Percentiles rank a stretch among this genome's conserved stretches.
These are phyloP conservation scores for Orycteropus afer DNA, from an alignment of 2,113 vertebrate species.

Conservation along the genomic window DNA sequence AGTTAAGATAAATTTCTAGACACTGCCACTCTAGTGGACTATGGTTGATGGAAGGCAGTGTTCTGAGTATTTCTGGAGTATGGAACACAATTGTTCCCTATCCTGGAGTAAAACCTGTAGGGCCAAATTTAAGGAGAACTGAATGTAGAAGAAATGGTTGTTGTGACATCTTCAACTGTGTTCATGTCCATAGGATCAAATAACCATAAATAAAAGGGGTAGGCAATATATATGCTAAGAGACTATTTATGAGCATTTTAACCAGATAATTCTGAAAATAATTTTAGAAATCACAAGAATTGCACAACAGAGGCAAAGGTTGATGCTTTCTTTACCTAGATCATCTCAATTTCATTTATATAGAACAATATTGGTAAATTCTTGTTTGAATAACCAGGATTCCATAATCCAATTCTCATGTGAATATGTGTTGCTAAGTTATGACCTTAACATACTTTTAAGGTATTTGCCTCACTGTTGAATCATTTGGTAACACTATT, in stretches of 20 bases:
- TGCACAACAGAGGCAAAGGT: no score
- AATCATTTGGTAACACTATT: not conserved
- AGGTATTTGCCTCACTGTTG: not conserved
- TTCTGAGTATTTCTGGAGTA: rapidly evolving
- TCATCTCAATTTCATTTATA: not conserved
- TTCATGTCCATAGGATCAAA: not conserved
- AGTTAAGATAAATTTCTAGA: not conserved
- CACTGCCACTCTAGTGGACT: no score
- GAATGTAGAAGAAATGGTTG: not conserved
- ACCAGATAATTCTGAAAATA: not conserved
- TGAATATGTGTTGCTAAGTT: no score
- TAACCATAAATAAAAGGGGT: not conserved
- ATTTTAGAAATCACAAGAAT: not conserved
- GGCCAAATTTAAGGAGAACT: not conserved
- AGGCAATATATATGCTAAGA: not conserved
- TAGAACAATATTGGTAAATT: no score
- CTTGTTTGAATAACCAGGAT: not conserved
- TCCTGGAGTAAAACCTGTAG: not conserved
- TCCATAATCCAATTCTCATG: not conserved
- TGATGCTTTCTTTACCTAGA: not conserved
- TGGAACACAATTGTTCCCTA: no score
- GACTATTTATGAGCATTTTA: not conserved
- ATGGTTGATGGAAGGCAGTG: not conserved
- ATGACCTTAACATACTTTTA: not conserved
- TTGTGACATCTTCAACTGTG: rapidly evolving